A percentile compares a stretch with the other conserved stretches of the same genome.
phyloP scores from a whole-genome alignment of 2,797 vertebrate species.

The Lateolabrax maculatus region DNA sequence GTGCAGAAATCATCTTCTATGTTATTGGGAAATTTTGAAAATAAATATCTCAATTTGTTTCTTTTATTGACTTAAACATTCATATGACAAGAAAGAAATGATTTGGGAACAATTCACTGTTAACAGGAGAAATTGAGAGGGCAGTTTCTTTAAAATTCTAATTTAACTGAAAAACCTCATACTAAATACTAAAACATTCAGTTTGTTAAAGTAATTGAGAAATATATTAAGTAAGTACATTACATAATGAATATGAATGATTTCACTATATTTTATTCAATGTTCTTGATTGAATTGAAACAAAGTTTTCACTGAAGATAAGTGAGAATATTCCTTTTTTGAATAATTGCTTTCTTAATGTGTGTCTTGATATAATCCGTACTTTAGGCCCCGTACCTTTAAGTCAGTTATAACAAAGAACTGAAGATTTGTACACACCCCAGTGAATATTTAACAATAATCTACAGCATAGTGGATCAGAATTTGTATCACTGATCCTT shows the following conservation, averaged over 20 bases:
- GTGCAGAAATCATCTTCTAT: neutral
- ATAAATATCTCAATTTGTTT: neutral
- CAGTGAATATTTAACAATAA: neutral
- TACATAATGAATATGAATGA: too few relatives aligned
- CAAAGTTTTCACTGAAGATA: neutral
- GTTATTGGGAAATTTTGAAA: neutral
- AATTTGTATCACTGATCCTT: neutral
- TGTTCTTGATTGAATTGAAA: neutral
- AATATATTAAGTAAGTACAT: too few relatives aligned
- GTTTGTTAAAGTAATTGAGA: neutral
- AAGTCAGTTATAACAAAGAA: neutral
- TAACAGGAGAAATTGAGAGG: neutral
- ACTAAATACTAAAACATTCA: neutral
- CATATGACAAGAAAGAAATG: neutral
- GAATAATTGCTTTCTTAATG: neutral
- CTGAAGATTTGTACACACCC: neutral
- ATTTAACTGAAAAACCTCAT: neutral
- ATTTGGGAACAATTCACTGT: neutral
- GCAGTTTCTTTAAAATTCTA: neutral
- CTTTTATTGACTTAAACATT: neutral
- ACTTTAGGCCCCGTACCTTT: neutral
- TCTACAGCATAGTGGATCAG: neutral
- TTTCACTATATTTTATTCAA: neutral
- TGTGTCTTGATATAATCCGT: neutral
- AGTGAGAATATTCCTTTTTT: neutral